Evolutionary conservation across 92 coral and sea anemone genomes (phyloP).

Genomic region (Pocillopora grandis): DNA sequence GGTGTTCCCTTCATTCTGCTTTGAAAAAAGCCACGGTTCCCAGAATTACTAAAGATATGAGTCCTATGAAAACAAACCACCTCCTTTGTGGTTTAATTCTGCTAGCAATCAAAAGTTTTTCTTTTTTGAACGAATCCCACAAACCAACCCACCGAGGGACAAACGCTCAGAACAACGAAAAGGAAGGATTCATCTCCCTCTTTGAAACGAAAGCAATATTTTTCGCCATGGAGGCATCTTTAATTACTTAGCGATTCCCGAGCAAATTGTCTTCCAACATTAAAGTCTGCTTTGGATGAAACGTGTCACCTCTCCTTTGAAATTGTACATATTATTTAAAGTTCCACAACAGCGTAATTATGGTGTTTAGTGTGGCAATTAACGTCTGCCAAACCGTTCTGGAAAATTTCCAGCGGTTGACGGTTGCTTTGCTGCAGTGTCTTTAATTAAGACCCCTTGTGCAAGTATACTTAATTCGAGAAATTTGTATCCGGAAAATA

Average conservation of each 20-base stretch:
- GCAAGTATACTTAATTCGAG: not conserved
- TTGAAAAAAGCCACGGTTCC: not conserved
- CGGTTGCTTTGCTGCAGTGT: not conserved
- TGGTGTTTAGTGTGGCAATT: not conserved
- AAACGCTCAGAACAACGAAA: not conserved
- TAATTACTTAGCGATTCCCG: not conserved
- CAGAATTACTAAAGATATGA: not conserved
- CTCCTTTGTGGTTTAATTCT: not conserved
- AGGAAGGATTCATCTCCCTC: not conserved
- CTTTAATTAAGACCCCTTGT: not conserved
- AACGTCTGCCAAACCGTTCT: not conserved
- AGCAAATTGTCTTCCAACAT: too few species aligned
- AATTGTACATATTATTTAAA: not conserved
- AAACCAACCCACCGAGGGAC: slow-evolving; percentile 3
- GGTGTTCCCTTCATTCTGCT: not conserved
- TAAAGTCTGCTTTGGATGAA: not conserved
- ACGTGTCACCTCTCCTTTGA: too few species aligned
- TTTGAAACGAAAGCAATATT: not conserved
- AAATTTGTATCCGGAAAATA: not conserved
- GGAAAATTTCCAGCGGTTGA: not conserved
- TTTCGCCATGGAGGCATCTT: not conserved
- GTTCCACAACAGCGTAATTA: not conserved
- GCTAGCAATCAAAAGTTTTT: not conserved
- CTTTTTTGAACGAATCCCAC: not conserved
- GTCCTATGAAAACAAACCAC: not conserved